Evolutionary conservation across 2,113 vertebrate species (phyloP), one percentile per base, ranked within the genome.

Genomic region (Rhinoderma darwinii): DNA sequence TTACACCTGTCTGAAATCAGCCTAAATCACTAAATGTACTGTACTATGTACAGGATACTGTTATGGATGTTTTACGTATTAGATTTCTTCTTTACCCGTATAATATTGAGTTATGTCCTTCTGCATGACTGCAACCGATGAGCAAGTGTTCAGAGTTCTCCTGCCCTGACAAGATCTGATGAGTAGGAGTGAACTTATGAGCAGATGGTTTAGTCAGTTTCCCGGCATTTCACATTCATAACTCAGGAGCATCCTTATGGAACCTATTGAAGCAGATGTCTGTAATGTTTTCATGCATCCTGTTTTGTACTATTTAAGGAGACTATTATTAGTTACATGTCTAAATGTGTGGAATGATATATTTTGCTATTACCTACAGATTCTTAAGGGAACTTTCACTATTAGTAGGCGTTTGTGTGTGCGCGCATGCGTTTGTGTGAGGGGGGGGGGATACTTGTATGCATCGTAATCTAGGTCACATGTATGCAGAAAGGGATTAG

Each of bases 241-340:
- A 77, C 27, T 44, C 73, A 63, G 37, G 39, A 85, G 73, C 66
- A 63, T 35, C 18, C 70, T 43, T 43, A 25, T 66, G 18, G 39
- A 77, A 35, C 17, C 27, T 27, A 77, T 27, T 18, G 76, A 66
- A 77, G 63, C 83, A 85, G 83, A 76, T 85, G 83, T 66, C 43
- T 41, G n/a, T 59, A 41, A 84, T 43, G 17, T 27, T 75, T n/a
- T 15, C 43, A 22, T 80, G 41, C 32, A 59, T 37, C 20, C n/a
- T 51, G 56, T 54, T 20, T 18, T 80, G 54, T 18, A 72, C 68
- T 72, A 4, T 30, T 72, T 39, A 35, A 39, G 22, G 11, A 39
- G 68, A 41, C 68, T 80, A 43, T 81, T 61, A 81, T 81, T 63
- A 81, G 54, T 25, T 43, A 43, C 56, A 79, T n/a, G 15, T 59